Evolutionary conservation across 2,888 invertebrate species (phyloP), one percentile per base, ranked within the genome.

Genomic region (Pandemis cinnamomeana): DNA sequence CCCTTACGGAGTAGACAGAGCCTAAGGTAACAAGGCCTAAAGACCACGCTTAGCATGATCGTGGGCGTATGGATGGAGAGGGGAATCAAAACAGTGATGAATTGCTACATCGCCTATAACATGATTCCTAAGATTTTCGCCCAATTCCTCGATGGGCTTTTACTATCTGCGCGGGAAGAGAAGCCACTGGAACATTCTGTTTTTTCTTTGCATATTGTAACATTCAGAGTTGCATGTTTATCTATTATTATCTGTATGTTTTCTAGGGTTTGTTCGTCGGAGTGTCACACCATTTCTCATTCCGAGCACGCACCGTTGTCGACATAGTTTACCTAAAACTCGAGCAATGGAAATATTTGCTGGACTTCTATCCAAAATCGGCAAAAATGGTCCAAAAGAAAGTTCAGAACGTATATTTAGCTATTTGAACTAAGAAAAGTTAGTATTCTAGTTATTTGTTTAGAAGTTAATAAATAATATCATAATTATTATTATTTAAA

Each of bases 201-300:
- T n/a, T n/a, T n/a, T n/a, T n/a, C n/a, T n/a, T n/a, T n/a, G n/a
- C n/a, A n/a, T n/a, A n/a, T n/a, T n/a, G n/a, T n/a, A n/a, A n/a
- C n/a, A n/a, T n/a, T n/a, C n/a, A n/a, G n/a, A n/a, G n/a, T n/a
- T n/a, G n/a, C n/a, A n/a, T n/a, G n/a, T n/a, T n/a, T n/a, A n/a
- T n/a, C n/a, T n/a, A n/a, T n/a, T 13, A 13, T 53, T 53, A 2
- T 15, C 53, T 36, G 20, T 27, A 48, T 5, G 11, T 13, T 46
- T 87, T 87, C 41, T 90, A 95, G 92, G 95, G 95, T 7, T 81
- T 95, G 7, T 95, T 92, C 77, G 91, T 94, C 4, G 95, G 95
- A 27, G 87, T 94, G 1, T 87, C 91, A 0, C 95, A 95, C 81
- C 93, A 94, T 77, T 95, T 95, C 79, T 95, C 95, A 1, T 95